These are phyloP conservation scores for Procambarus clarkii DNA, from an alignment of 1,140 invertebrate species.

Conservation along the genomic window DNA sequence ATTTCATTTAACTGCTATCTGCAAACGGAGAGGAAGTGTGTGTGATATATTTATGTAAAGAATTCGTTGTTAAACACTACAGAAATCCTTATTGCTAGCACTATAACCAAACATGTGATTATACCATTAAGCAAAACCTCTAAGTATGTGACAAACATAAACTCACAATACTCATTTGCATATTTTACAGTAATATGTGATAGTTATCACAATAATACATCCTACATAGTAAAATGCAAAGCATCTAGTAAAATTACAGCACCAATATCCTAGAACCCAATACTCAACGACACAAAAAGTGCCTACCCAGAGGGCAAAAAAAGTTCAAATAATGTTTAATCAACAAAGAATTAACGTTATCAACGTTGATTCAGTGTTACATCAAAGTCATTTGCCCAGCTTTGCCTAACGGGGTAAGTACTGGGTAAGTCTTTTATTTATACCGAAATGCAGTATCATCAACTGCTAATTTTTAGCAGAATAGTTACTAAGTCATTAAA, in stretches of 20 bases:
- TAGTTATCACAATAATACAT: neutral
- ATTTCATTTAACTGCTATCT: neutral
- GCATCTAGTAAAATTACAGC: conserved; percentile 7
- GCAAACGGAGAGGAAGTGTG: neutral
- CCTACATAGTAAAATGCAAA: neutral
- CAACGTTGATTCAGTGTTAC: too few species aligned
- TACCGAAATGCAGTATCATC: too few species aligned
- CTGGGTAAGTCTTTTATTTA: too few species aligned
- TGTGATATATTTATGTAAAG: neutral
- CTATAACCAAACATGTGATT: neutral
- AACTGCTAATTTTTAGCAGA: neutral
- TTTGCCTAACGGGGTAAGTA: too few species aligned
- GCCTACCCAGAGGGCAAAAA: neutral
- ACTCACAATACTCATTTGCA: neutral
- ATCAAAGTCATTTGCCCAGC: too few species aligned
- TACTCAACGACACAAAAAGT: neutral
- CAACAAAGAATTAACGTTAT: too few species aligned
- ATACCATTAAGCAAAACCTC: neutral
- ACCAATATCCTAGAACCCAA: neutral
- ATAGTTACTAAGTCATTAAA: neutral
- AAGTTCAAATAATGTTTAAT: too few species aligned
- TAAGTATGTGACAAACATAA: neutral
- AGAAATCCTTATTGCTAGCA: conserved; percentile 5
- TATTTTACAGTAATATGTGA: neutral
- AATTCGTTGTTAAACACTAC: neutral